Evolutionary conservation across 2,888 invertebrate genomes (phyloP).

Genomic region (Tetragnatha montana): DNA sequence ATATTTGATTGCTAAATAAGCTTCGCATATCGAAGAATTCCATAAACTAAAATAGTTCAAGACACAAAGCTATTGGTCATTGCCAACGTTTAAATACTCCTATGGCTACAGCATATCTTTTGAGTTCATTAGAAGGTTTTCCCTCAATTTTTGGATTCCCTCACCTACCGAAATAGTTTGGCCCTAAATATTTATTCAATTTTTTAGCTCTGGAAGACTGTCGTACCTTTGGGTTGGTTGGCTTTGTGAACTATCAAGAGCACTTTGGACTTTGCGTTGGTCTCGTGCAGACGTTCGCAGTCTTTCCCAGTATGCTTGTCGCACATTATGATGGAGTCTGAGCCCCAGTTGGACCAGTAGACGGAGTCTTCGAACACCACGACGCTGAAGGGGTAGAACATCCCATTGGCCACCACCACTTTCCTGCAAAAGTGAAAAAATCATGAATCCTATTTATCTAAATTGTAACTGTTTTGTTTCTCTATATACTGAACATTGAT

Average conservation of each 20-base stretch:
- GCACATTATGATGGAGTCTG: slow-evolving; percentile 84
- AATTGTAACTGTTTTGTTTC: not conserved
- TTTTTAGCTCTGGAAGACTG: not conserved
- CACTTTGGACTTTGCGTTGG: slow-evolving; percentile 50
- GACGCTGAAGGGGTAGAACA: slow-evolving; percentile 88
- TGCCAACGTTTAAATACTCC: no score
- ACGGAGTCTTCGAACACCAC: slow-evolving; percentile 90
- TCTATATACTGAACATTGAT: no score
- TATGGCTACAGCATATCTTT: no score
- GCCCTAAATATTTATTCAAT: no score
- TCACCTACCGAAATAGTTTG: no score
- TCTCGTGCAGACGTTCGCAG: slow-evolving; percentile 20
- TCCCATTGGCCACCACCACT: slow-evolving; percentile 72
- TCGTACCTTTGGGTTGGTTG: slow-evolving; percentile 58
- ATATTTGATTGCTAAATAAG: no score
- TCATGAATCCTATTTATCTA: not conserved
- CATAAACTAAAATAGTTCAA: no score
- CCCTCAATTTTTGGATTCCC: no score
- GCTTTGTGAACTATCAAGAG: slow-evolving; percentile 56
- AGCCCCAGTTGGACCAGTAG: slow-evolving; percentile 93
- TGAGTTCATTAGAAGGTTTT: no score
- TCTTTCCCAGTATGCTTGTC: slow-evolving; percentile 85
- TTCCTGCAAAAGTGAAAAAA: slow-evolving; percentile 74
- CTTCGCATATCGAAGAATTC: no score
- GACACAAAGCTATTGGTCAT: no score